phyloP scores from a whole-genome alignment of 2,113 vertebrate species.

The Erythrolamprus reginae region DNA sequence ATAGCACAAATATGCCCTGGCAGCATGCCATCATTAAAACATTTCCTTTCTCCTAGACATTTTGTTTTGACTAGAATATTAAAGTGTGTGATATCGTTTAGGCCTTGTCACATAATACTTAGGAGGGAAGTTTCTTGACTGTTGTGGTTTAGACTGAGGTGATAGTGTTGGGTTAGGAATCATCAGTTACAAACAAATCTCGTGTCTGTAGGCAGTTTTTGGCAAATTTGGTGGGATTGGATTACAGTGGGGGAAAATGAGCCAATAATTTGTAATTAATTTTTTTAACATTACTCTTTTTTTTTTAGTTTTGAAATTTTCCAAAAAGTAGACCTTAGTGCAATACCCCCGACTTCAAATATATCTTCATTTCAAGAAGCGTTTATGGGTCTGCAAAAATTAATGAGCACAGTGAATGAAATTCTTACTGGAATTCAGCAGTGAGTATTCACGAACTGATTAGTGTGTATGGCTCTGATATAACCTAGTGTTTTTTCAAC shows the following conservation, averaged over 20 bases:
- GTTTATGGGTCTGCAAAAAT: slow-evolving; percentile 76
- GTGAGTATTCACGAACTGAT: slow-evolving; percentile 58
- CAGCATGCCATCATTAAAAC: not conserved
- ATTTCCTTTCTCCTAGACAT: not conserved
- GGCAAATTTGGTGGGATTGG: not conserved
- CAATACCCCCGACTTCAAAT: slow-evolving; percentile 47
- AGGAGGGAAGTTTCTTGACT: not conserved
- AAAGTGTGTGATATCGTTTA: not conserved
- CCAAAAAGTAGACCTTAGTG: slow-evolving; percentile 58
- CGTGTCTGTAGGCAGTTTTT: not conserved
- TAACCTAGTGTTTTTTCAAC: not conserved
- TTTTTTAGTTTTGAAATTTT: slow-evolving; percentile 65
- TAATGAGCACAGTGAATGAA: slow-evolving; percentile 76
- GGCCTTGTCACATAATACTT: not conserved
- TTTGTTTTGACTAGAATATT: not conserved
- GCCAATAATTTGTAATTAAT: not conserved
- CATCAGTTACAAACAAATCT: not conserved
- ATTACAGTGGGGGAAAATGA: not conserved
- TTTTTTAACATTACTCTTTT: not conserved
- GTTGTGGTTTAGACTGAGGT: not conserved
- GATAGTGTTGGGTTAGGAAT: not conserved
- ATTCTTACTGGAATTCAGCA: slow-evolving; percentile 81
- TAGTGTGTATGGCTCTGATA: not conserved
- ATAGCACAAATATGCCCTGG: not conserved
- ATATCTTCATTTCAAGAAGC: slow-evolving; percentile 76